Evolutionary conservation across 2,113 vertebrate genomes (phyloP).

Genomic region (Scomber colias): DNA sequence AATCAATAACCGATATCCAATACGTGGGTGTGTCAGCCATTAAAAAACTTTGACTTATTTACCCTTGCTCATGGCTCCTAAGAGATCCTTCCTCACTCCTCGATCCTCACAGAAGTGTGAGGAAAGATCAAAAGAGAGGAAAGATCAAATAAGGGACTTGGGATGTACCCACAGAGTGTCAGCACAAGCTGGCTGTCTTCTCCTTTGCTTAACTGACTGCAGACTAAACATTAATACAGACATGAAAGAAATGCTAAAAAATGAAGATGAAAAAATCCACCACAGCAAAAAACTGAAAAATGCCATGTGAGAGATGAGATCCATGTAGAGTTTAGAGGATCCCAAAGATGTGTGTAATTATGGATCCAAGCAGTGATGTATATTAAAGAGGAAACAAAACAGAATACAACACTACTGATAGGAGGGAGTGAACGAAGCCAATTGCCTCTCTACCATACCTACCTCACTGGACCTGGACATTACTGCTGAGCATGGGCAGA

Average conservation of each 20-base stretch:
- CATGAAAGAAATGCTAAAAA: constrained; percentile 16
- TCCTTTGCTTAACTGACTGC: not conserved
- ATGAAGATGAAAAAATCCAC: constrained; percentile 16
- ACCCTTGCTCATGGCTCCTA: too few relatives aligned
- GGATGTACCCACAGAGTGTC: not conserved
- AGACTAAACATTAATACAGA: not conserved
- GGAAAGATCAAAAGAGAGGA: too few relatives aligned
- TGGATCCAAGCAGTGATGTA: constrained; percentile 11
- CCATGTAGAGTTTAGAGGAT: constrained; percentile 1
- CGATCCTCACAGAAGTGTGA: too few relatives aligned
- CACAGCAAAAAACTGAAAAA: constrained; percentile 13
- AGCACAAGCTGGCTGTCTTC: constrained; percentile 5
- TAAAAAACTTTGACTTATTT: too few relatives aligned
- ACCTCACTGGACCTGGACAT: constrained; percentile 69
- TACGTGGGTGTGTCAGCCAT: too few relatives aligned
- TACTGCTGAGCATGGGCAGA: constrained; percentile 55
- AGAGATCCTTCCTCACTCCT: too few relatives aligned
- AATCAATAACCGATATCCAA: too few relatives aligned
- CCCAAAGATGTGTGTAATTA: not conserved
- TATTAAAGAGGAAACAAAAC: not conserved
- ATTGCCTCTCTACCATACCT: constrained; percentile 46
- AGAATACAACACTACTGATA: not conserved
- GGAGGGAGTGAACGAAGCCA: not conserved
- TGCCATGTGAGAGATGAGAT: constrained; percentile 26
- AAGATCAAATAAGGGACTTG: too few relatives aligned